Conservation (phyloP, 1,140 invertebrate species). For the Elysia chlorotica region DNA sequence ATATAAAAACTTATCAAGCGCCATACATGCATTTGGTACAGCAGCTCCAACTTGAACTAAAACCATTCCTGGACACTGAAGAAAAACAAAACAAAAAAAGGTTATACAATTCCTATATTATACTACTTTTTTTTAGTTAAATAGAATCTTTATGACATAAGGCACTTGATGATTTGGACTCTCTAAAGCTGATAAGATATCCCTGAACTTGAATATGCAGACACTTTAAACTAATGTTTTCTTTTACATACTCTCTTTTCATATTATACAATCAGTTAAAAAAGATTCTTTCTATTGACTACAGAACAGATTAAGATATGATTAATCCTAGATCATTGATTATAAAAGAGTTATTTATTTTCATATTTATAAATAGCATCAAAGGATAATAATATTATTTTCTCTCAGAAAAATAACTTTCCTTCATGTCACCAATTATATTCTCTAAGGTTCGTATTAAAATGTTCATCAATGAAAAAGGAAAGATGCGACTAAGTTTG, state of each 20-base stretch:
- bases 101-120: too few relatives aligned
- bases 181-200: too few relatives aligned
- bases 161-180: too few relatives aligned
- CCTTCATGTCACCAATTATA: not conserved
- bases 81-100: conserved; percentile 6
- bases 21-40: conserved; percentile 47
- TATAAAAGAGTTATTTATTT: too few relatives aligned
- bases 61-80: conserved; percentile 53
- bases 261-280: not conserved
- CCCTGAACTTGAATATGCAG: too few relatives aligned
- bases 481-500: not conserved
- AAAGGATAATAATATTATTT: not conserved
- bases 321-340: not conserved
- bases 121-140: too few relatives aligned
- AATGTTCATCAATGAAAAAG: not conserved
- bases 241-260: not conserved
- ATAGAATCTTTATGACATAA: not conserved
- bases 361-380: too few relatives aligned
- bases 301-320: not conserved
- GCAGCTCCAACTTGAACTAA: conserved; percentile 47
- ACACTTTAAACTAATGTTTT: not conserved
- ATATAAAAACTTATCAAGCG: too few relatives aligned
- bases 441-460: not conserved
- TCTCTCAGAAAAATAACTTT: not conserved
- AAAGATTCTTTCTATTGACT: not conserved